These are phyloP conservation scores for Caenorhabditis sp. DNA, from an alignment of 2,888 invertebrate species.

Conservation along the genomic window DNA sequence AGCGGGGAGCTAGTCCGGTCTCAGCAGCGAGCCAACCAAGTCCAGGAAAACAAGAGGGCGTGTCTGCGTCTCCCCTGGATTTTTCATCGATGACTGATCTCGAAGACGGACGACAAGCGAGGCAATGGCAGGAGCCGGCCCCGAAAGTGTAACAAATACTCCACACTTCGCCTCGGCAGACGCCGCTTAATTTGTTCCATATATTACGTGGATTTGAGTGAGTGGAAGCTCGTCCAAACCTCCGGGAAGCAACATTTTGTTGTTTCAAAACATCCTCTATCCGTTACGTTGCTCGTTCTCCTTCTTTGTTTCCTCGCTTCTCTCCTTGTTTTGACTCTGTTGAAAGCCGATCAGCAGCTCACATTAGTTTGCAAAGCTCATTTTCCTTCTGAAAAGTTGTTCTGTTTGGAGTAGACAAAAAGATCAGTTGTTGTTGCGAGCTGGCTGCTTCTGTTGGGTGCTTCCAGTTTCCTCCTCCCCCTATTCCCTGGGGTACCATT, in stretches of 20 bases:
- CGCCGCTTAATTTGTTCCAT: constrained; percentile 31
- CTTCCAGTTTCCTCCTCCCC: constrained; percentile 26
- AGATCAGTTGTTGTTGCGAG: constrained; percentile 46
- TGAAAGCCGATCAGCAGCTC: neutral
- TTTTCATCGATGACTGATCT: constrained; percentile 35
- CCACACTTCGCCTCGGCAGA: constrained; percentile 7
- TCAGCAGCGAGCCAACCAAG: neutral
- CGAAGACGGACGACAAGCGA: constrained; percentile 18
- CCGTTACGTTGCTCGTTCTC: neutral
- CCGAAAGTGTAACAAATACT: constrained; percentile 33
- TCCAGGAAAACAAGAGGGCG: constrained; percentile 26
- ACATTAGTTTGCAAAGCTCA: neutral
- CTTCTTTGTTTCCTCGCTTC: neutral
- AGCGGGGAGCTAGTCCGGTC: neutral
- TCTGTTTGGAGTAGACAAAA: constrained; percentile 6
- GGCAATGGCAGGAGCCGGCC: constrained; percentile 7
- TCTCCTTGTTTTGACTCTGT: no score
- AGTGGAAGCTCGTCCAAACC: neutral
- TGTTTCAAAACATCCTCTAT: neutral
- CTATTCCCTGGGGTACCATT: constrained; percentile 48
- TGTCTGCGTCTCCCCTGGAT: constrained; percentile 35
- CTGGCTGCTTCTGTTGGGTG: neutral
- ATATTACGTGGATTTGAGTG: constrained; percentile 1
- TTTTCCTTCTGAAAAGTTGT: constrained; percentile 12
- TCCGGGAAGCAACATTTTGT: no score